Conservation (phyloP, 92 coral and sea anemone species). For the Epizoanthus ramosus region DNA sequence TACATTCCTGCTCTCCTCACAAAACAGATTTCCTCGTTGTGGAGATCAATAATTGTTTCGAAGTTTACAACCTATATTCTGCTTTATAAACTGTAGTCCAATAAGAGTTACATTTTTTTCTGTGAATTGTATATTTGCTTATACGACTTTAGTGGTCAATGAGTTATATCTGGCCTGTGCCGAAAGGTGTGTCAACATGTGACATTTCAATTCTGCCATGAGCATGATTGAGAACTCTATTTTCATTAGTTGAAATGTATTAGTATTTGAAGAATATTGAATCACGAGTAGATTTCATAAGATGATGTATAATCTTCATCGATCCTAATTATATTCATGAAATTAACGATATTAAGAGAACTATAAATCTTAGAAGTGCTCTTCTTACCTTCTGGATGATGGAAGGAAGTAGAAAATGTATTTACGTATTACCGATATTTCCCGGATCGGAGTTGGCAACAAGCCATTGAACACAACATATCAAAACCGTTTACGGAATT, state of each 20-base stretch:
- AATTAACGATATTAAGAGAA: background rate
- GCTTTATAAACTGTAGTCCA: background rate
- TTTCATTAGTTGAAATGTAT: background rate
- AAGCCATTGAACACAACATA: background rate
- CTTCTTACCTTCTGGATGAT: background rate
- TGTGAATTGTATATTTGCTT: background rate
- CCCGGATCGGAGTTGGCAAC: background rate
- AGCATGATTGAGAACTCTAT: background rate
- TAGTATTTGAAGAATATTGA: background rate
- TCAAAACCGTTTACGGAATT: background rate
- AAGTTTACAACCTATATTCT: background rate
- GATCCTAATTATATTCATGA: too few species aligned
- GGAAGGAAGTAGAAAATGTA: background rate
- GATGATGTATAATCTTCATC: background rate
- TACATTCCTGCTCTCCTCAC: constrained; percentile 6
- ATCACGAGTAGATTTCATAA: background rate
- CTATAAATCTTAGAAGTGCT: background rate
- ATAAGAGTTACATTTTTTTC: background rate
- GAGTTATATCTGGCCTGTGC: background rate
- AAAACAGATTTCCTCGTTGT: background rate
- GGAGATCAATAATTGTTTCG: background rate
- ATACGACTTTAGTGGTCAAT: background rate
- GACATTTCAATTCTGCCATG: background rate
- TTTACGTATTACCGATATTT: background rate
- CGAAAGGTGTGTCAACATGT: too few species aligned